Percentiles rank a stretch among this genome's conserved stretches.
phyloP scores from a whole-genome alignment of 2,888 invertebrate genomes.

The Falcaria lacertinaria region DNA sequence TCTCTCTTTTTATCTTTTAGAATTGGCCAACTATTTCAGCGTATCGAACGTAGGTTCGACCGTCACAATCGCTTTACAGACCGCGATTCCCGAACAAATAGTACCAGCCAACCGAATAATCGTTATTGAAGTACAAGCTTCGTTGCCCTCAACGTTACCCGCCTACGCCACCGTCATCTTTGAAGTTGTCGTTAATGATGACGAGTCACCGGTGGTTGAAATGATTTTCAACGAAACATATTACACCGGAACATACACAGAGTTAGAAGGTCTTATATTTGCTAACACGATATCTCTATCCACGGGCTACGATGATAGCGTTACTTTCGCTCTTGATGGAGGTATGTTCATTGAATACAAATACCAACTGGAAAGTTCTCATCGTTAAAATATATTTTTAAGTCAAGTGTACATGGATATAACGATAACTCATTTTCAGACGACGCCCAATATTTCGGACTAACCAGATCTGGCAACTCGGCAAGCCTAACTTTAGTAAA shows the following conservation, averaged over 20 bases:
- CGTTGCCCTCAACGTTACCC: slow-evolving; percentile 18
- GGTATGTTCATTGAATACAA: slow-evolving; percentile 17
- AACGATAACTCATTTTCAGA: slow-evolving; percentile 19
- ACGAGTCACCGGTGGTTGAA: slow-evolving; percentile 9
- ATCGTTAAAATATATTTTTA: too few species aligned
- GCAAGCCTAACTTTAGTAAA: slow-evolving; percentile 5
- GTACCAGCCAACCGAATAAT: slow-evolving; percentile 27
- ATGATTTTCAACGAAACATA: slow-evolving; percentile 23
- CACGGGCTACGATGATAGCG: slow-evolving; percentile 21
- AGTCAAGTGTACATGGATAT: too few species aligned
- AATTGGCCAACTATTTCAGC: slow-evolving; percentile 12
- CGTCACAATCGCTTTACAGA: slow-evolving; percentile 12
- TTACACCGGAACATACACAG: slow-evolving; percentile 26
- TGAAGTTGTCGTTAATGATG: slow-evolving; percentile 11
- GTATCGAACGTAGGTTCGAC: slow-evolving; percentile 3
- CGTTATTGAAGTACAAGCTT: slow-evolving; percentile 27
- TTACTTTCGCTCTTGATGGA: slow-evolving; percentile 15
- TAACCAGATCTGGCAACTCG: slow-evolving; percentile 6
- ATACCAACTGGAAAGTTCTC: too few species aligned
- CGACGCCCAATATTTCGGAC: slow-evolving; percentile 26
- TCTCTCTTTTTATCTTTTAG: slow-evolving; percentile 7
- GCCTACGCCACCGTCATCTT: slow-evolving; percentile 32
- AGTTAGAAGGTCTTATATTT: slow-evolving; percentile 14
- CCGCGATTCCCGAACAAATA: slow-evolving; percentile 23
- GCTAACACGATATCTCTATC: slow-evolving; percentile 20